phyloP scores from a whole-genome alignment of 2,113 vertebrate genomes.

The Pangasianodon hypophthalmus region DNA sequence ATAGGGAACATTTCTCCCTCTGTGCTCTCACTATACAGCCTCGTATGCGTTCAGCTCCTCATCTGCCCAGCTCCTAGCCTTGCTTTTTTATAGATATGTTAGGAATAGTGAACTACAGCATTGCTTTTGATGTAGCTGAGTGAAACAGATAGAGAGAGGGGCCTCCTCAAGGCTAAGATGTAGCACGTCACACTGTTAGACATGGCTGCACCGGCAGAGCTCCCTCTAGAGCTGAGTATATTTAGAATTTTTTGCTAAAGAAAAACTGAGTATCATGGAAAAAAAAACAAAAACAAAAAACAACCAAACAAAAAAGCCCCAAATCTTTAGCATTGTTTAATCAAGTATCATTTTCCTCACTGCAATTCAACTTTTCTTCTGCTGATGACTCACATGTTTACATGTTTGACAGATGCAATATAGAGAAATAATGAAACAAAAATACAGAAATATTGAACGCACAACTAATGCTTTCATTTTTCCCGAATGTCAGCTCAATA shows the following conservation, averaged over 20 bases:
- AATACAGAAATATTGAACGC: neutral
- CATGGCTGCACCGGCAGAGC: neutral
- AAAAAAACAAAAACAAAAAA: neutral
- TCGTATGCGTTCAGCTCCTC: neutral
- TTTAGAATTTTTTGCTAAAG: neutral
- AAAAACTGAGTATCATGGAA: neutral
- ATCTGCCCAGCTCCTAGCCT: neutral
- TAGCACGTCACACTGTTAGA: neutral
- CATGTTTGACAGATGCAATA: slow-evolving; percentile 2
- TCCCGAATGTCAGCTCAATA: slow-evolving; percentile 14
- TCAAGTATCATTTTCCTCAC: neutral
- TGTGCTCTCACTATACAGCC: neutral
- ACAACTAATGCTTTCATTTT: neutral
- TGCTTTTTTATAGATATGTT: slow-evolving; percentile 17
- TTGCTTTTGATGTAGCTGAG: slow-evolving; percentile 2
- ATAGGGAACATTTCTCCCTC: neutral
- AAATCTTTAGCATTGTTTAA: neutral
- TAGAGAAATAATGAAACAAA: neutral
- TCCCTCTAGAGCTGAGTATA: neutral
- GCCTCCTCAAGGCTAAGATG: neutral
- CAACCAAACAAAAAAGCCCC: neutral
- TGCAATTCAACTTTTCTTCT: neutral
- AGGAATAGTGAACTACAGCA: slow-evolving; percentile 15
- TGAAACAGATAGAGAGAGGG: neutral
- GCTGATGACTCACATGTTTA: neutral